Evolutionary conservation across 1,140 invertebrate genomes (phyloP), one percentile per base, ranked within the genome.

Genomic region (Micrasema minimum): DNA sequence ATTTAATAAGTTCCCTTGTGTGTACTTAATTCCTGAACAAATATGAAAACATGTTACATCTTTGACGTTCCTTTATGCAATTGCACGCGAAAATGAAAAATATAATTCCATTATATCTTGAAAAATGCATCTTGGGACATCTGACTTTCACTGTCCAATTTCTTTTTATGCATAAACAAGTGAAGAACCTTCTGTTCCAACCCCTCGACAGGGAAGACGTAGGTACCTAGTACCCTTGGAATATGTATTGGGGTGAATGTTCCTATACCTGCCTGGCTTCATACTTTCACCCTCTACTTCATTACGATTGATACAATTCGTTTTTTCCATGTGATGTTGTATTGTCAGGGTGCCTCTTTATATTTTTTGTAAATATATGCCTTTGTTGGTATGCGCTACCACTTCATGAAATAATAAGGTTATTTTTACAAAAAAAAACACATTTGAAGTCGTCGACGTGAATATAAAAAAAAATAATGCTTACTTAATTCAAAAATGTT

Each of bases 151-250:
- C 31, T 59, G 55, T 18, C 37, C 50, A 53, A 53, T 53, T 53
- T 53, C n/a, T 53, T 53, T 53, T 53, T 53, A 31, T 53, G 22
- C 50, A 53, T 53, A 53, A 31, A 16, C 50, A 31, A 53, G 16
- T 48, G 10, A 18, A 20, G 16, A 16, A 20, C 37, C 35, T 41
- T 59, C 2, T 59, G 37, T 59, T 59, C 18, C 35, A 59, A 16
- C 55, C 55, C 55, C 18, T 26, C 50, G 14, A 16, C 55, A 2
- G 7, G 7, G 26, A 7, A 4, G 26, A 31, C 26, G 26, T 31
- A 31, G 2, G 3, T 4, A 31, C 48, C 20, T n/a, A n/a, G n/a
- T n/a, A n/a, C 20, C 18, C 7, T 22, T 51, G 4, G 9, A 22
- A 51, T 51, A 23, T 46, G 11, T 46, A 7, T 31, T 4, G 26